phyloP scores from a whole-genome alignment of 2,797 vertebrate species.

The Lacerta agilis region DNA sequence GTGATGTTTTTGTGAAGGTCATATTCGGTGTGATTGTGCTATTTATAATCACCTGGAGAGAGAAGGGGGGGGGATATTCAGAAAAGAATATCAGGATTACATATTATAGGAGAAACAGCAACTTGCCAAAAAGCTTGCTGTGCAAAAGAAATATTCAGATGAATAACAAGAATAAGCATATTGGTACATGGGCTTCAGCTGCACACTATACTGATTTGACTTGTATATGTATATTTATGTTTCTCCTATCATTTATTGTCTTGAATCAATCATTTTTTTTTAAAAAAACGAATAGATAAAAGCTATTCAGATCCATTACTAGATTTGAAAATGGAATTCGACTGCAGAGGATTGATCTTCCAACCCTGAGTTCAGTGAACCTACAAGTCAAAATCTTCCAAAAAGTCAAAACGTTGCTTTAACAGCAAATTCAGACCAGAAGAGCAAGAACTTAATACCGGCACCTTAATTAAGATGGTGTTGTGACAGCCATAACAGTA shows the following conservation, averaged over 20 bases:
- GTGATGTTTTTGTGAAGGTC: constrained; percentile 96
- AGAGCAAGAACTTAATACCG: not conserved
- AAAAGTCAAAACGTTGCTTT: not conserved
- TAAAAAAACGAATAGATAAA: constrained; percentile 33
- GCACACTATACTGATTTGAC: no score
- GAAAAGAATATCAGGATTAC: not conserved
- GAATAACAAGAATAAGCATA: no score
- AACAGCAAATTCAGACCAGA: not conserved
- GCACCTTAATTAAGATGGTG: not conserved
- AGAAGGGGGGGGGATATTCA: constrained; percentile 41
- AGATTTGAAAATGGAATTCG: constrained; percentile 1
- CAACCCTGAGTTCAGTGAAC: not conserved
- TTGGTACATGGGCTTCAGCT: no score
- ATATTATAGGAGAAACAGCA: constrained; percentile 4
- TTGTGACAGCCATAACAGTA: not conserved
- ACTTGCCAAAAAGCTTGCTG: constrained; percentile 28
- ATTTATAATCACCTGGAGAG: constrained; percentile 94
- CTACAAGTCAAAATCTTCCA: not conserved
- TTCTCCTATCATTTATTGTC: no score
- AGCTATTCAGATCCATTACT: constrained; percentile 36
- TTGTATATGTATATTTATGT: no score
- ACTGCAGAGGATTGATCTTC: constrained; percentile 15
- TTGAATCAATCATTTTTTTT: no score
- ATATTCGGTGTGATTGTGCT: constrained; percentile 98
- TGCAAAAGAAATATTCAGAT: constrained; percentile 29